Base-by-base conservation (phyloP, 2,888 invertebrate genomes). In the Cinara cedri region DNA sequence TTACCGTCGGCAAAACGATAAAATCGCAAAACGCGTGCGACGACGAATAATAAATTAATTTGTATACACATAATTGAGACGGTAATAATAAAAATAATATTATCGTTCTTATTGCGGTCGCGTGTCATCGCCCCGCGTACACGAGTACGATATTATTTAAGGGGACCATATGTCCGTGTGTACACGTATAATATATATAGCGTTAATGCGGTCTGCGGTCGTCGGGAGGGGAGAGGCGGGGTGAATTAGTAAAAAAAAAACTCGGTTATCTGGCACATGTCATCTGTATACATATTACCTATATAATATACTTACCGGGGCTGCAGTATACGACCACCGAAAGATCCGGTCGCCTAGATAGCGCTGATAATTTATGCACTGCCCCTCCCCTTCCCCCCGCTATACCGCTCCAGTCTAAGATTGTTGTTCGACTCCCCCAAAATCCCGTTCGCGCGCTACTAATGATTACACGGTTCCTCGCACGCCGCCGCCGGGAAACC, bases 301-400 rank as follows among this genome's bases (percentile, higher is more conserved):
- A 19, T 19, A 19, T 16, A 14, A 14, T 54, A 54, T 1, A 51
- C 1, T 16, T 4, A 51, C 16, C 51, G 51, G n/a, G n/a, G n/a
- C 3, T 57, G 57, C 21, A 24, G 14, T 16, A 2, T n/a, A n/a
- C 10, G 34, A 14, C 44, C 4, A 6, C 63, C 62, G 57, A 68
- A 49, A 26, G 76, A 78, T 78, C 68, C 76, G 76, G 24, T 60
- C 76, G 46, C 19, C 66, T 76, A 76, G 76, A 78, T 78, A 78
- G 76, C 76, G 76, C 68, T 68, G 76, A 70, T 60, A 78, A 78
- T 78, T 78, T 78, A 78, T 68, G 68, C 66, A 21, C 49, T n/a
- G n/a, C 76, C 60, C 44, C 57, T 44, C 24, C 24, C 34, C 60
- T 1, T 9, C 13, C 16, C 49, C 57, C 1, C 14, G 3, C 44